Evolutionary conservation across 2,113 vertebrate genomes (phyloP).

Genomic region (Menidia beryllina): DNA sequence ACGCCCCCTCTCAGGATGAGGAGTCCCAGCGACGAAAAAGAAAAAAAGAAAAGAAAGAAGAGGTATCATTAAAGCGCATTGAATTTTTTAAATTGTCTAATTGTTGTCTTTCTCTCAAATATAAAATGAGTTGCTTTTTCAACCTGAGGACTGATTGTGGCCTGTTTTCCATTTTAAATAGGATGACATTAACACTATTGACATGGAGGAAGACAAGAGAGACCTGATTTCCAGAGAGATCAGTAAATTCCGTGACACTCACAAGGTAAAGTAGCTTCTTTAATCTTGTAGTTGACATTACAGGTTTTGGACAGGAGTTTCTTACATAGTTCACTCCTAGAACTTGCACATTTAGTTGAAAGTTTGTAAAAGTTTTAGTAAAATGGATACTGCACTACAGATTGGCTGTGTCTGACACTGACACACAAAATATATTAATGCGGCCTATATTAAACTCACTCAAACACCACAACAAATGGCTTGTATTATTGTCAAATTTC

Average conservation of each 20-base stretch:
- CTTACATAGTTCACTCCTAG: slow-evolving; percentile 73
- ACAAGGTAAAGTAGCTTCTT: slow-evolving; percentile 93
- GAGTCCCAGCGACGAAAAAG: slow-evolving; percentile 96
- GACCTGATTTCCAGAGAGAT: slow-evolving; percentile 99
- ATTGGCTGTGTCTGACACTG: slow-evolving; percentile 50
- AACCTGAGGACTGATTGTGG: background rate
- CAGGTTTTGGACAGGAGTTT: slow-evolving; percentile 79
- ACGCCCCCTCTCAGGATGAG: slow-evolving; percentile 93
- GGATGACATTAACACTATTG: slow-evolving; percentile 99
- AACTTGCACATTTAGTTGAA: slow-evolving; percentile 61
- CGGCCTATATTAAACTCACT: slow-evolving; percentile 44
- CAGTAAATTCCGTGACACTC: slow-evolving; percentile 99
- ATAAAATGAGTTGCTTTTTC: background rate
- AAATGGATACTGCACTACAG: slow-evolving; percentile 41
- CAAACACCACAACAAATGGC: slow-evolving; percentile 41
- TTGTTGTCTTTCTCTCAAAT: background rate
- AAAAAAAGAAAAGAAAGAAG: slow-evolving; percentile 98
- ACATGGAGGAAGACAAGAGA: slow-evolving; percentile 99
- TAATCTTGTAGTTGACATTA: slow-evolving; percentile 68
- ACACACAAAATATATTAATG: slow-evolving; percentile 29
- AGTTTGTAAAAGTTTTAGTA: slow-evolving; percentile 45
- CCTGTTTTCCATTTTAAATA: slow-evolving; percentile 52
- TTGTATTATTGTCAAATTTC: slow-evolving; percentile 54
- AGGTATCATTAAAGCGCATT: slow-evolving; percentile 84
- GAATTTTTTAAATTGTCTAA: too few relatives aligned